These are phyloP conservation scores for Holothuria glaberrima DNA, from an alignment of 35 echinoderm and acorn worm species.

Conservation along the genomic window DNA sequence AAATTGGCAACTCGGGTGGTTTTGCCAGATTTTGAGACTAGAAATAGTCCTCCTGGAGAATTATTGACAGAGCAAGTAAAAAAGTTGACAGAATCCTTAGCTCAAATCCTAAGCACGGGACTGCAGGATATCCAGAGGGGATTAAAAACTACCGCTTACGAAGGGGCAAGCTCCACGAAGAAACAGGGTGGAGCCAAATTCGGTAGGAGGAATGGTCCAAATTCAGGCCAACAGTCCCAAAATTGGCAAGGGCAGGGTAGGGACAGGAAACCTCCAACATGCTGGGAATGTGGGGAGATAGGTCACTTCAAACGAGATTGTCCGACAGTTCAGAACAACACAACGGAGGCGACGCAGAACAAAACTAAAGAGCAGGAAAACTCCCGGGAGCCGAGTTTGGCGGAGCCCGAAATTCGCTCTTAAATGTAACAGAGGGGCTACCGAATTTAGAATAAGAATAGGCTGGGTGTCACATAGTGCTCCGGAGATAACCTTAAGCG, in stretches of 20 bases:
- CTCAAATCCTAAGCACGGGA: background rate
- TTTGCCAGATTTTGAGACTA: background rate
- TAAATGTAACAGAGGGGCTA: background rate
- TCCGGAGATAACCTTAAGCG: constrained; percentile 17
- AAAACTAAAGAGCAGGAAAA: constrained; percentile 37
- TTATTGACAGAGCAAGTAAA: background rate
- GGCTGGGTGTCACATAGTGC: background rate
- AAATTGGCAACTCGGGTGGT: background rate
- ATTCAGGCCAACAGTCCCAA: background rate
- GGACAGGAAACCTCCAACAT: background rate
- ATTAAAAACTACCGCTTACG: background rate
- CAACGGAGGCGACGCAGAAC: background rate
- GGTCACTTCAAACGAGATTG: background rate
- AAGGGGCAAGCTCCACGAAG: too few relatives aligned
- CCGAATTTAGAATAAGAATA: background rate
- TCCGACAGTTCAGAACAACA: background rate
- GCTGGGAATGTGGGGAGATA: constrained; percentile 18
- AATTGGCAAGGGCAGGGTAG: background rate
- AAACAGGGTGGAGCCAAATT: too few relatives aligned
- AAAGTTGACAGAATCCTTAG: background rate
- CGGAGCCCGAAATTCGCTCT: constrained; percentile 44
- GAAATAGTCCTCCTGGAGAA: background rate
- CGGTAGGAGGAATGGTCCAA: background rate
- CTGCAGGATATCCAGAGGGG: background rate
- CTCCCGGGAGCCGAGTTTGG: constrained; percentile 21